Base-by-base conservation (phyloP, 2,113 vertebrate genomes). In the Trematomus loennbergii region DNA sequence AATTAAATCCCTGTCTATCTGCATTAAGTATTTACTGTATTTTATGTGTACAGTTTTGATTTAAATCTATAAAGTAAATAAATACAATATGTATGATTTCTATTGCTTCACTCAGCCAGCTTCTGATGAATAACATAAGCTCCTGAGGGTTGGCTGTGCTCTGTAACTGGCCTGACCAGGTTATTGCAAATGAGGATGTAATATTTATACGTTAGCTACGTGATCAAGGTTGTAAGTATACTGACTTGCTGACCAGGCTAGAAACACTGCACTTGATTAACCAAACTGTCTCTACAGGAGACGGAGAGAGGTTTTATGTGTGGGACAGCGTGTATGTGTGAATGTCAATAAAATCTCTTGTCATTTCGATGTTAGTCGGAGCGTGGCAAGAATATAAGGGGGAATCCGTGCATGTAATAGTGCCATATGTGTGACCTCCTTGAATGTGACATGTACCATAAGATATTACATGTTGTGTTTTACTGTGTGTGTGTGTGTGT, bases 351-450 rank as follows among this genome's bases (percentile, higher is more conserved):
- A 78, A 87, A 87, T 87, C 75, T 86, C 66, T 84, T 81, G 90
- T 87, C 84, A 88, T 92, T 78, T 89, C 69, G 85, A 73, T 86
- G 89, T 87, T 52, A 80, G 83, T 75, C 72, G 83, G 68, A 90
- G 85, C 84, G 55, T 90, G 58, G 77, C 59, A 22, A 53, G 63
- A 75, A 52, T 83, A 83, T 80, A 80, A 83, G 83, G 71, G 71
- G 87, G 83, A 88, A 91, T 87, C 88, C 81, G 80, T 89, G 88
- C 92, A 90, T 94, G 92, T 93, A 92, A 92, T 93, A 85, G 79
- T 82, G 79, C 86, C 91, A 94, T 92, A 93, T 93, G 91, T 89
- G 90, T 90, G 87, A 91, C 88, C 82, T 89, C 81, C 83, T 88
- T 88, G 83, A 93, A 89, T 88, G 88, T 91, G 92, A 82, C 85